Evolutionary conservation across 2,797 vertebrate species (phyloP), one percentile per base, ranked within the genome.

Genomic region (Dryobates pubescens): DNA sequence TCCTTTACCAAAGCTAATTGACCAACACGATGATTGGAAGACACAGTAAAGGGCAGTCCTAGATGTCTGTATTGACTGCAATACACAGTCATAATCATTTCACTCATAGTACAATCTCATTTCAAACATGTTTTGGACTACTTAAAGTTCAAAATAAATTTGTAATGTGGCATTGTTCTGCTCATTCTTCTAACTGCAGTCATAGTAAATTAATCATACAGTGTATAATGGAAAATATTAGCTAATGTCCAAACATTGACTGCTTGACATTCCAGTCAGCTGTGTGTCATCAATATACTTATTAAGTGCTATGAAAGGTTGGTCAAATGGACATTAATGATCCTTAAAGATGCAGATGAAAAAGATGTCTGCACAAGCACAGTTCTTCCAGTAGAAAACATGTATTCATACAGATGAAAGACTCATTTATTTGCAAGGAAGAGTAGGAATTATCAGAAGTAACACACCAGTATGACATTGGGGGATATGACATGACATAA

Each of bases 61-160:
- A 69, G 80, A 91, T 90, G 86, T 76, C 27, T 87, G 77, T 95
- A 91, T 94, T 87, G 91, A 93, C 82, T 65, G 8, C 70, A 96
- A 93, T 38, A 67, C 29, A 67, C 15, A 84, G 65, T 59, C 75
- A 79, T 91, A 92, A 88, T 82, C 7, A 90, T 92, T 94, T 92
- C 88, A 84, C 49, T 93, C 67, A 74, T 70, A 91, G 71, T 65
- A 88, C 36, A 95, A 79, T 87, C 57, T 16, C 32, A 76, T 82
- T 95, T 96, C 29, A 93, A 94, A 96, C 90, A 90, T 7, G 18
- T 73, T 95, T 94, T 82, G 24, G 82, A 73, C 64, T 79, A 76
- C 62, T 78, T 89, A 80, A 93, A 89, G 13, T 95, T 95, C 79
- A 91, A 94, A 91, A 95, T 76, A 90, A 93, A 95, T 93, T 72